Conservation (phyloP, 1,140 invertebrate species). For the Drosophila paulistorum region DNA sequence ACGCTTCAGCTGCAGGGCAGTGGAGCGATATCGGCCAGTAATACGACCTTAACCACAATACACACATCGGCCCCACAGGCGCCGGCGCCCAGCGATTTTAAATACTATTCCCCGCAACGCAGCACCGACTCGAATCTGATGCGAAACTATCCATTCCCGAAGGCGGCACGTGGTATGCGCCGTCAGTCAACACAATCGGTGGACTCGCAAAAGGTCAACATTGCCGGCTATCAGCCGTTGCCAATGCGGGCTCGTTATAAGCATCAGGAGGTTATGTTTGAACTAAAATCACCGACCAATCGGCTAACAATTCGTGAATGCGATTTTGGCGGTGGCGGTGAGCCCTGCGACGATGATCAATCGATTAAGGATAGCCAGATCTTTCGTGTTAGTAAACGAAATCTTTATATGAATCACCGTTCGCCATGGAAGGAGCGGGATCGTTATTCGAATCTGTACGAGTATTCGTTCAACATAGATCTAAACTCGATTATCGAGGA, state of each 20-base stretch:
- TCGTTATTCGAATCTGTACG: conserved; percentile 82
- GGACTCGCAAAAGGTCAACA: conserved; percentile 78
- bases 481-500: conserved; percentile 83
- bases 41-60: conserved; percentile 69
- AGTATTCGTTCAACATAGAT: conserved; percentile 83
- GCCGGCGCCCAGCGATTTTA: conserved; percentile 77
- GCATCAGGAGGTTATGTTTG: conserved; percentile 81
- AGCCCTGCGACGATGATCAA: conserved; percentile 82
- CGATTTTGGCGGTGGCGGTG: conserved; percentile 82
- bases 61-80: conserved; percentile 67
- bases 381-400: conserved; percentile 83
- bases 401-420: conserved; percentile 82
- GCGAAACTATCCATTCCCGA: conserved; percentile 77
- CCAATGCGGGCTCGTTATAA: conserved; percentile 77
- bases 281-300: conserved; percentile 81
- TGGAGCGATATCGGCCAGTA: conserved; percentile 62
- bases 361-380: conserved; percentile 83
- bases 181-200: conserved; percentile 79
- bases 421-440: conserved; percentile 82
- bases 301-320: conserved; percentile 81
- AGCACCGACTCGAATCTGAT: conserved; percentile 62
- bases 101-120: conserved; percentile 81
- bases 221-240: conserved; percentile 74
- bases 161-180: conserved; percentile 71
- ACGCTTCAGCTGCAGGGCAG: conserved; percentile 70